phyloP scores from a whole-genome alignment of 1,140 invertebrate genomes.

The Tetraneura akinire region DNA sequence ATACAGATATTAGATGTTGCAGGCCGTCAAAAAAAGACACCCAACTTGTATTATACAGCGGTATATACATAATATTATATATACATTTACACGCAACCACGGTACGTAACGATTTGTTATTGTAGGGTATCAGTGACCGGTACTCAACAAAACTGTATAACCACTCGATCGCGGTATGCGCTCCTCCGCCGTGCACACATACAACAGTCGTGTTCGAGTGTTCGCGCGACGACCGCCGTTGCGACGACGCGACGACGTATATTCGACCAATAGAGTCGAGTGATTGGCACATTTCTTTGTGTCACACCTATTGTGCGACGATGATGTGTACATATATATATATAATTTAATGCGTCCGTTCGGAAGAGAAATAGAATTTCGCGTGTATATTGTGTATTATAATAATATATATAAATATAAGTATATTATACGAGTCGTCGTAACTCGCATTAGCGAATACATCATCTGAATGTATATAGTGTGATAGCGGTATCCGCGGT shows the following conservation, averaged over 20 bases:
- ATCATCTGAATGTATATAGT: neutral
- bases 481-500: neutral
- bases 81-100: neutral
- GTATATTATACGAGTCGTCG: too few relatives aligned
- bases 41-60: neutral
- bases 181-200: too few relatives aligned
- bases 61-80: neutral
- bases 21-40: too few relatives aligned
- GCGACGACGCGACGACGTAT: too few relatives aligned
- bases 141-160: neutral
- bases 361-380: neutral
- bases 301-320: slow-evolving; percentile 2
- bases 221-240: neutral
- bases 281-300: slow-evolving; percentile 50
- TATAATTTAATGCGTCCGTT: neutral
- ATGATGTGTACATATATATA: neutral
- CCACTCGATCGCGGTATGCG: neutral
- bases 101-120: slow-evolving; percentile 36
- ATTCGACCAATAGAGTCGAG: slow-evolving; percentile 48
- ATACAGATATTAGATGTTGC: too few relatives aligned
- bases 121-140: slow-evolving; percentile 45
- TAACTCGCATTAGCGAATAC: too few relatives aligned
- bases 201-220: neutral
- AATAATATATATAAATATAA: too few relatives aligned
- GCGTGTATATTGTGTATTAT: too few relatives aligned